Evolutionary conservation across 2,888 invertebrate genomes (phyloP).

Genomic region (Phortica magna): DNA sequence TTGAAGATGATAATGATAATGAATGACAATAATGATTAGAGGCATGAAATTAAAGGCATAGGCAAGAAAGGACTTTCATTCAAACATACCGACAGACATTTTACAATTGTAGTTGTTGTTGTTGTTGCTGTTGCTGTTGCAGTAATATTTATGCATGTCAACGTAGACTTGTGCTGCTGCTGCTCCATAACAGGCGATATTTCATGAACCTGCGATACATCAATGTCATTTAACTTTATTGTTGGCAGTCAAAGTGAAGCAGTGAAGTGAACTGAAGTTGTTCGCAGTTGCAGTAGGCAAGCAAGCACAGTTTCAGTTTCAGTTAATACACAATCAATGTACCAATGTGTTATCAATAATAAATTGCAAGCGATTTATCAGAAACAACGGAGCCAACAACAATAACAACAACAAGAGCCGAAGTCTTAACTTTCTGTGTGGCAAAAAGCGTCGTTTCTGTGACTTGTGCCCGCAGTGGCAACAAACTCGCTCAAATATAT

Average conservation of each 20-base stretch:
- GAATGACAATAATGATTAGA: slow-evolving; percentile 7
- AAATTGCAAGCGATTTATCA: slow-evolving; percentile 71
- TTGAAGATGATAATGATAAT: not conserved
- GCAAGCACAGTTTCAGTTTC: slow-evolving; percentile 64
- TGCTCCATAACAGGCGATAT: slow-evolving; percentile 60
- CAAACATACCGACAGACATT: not conserved
- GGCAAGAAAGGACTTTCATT: not conserved
- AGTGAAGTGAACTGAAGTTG: not conserved
- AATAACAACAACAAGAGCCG: slow-evolving; percentile 40
- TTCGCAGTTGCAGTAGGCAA: not conserved
- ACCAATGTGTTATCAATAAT: slow-evolving; percentile 73
- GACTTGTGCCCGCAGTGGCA: slow-evolving; percentile 51
- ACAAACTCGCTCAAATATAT: slow-evolving; percentile 68
- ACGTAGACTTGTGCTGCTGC: not conserved
- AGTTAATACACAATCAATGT: slow-evolving; percentile 73
- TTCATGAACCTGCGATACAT: slow-evolving; percentile 71
- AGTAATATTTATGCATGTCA: not conserved
- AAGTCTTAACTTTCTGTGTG: slow-evolving; percentile 58
- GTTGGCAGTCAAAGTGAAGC: not conserved
- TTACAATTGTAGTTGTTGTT: not conserved
- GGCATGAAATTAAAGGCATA: not conserved
- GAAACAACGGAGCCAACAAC: slow-evolving; percentile 44
- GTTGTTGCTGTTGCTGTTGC: not conserved
- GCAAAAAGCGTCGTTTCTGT: slow-evolving; percentile 38
- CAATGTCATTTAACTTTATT: slow-evolving; percentile 70